Percentiles rank a stretch among this genome's conserved stretches.
Evolutionary conservation across 2,888 invertebrate genomes (phyloP).

Genomic region (Plagiodera versicolora): DNA sequence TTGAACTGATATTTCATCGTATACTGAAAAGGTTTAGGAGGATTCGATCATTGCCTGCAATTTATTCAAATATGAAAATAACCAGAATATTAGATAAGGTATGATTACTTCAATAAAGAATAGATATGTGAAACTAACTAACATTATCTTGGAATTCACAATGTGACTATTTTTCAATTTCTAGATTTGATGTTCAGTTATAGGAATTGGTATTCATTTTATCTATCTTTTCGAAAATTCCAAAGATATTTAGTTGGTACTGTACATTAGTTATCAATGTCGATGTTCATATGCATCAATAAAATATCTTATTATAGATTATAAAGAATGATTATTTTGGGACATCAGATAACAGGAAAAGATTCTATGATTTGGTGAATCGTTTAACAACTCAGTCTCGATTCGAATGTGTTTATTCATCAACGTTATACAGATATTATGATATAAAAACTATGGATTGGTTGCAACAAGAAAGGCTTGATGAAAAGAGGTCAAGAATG

Average conservation of each 20-base stretch:
- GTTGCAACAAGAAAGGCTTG: slow-evolving; percentile 18
- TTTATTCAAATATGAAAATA: slow-evolving; percentile 4
- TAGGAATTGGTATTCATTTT: too few relatives aligned
- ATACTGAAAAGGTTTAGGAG: slow-evolving; percentile 10
- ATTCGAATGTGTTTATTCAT: slow-evolving; percentile 30
- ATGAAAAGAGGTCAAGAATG: slow-evolving; percentile 9
- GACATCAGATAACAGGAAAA: slow-evolving; percentile 3
- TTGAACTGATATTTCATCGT: slow-evolving; percentile 1
- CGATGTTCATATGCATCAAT: too few relatives aligned
- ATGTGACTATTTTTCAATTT: too few relatives aligned
- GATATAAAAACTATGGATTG: slow-evolving; percentile 27
- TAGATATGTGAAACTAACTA: neutral
- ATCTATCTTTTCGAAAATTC: too few relatives aligned
- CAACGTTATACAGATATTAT: slow-evolving; percentile 25
- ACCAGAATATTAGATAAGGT: slow-evolving; percentile 12
- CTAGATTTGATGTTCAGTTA: too few relatives aligned
- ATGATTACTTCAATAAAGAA: neutral
- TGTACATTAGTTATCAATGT: too few relatives aligned
- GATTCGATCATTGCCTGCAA: neutral
- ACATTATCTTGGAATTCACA: too few relatives aligned
- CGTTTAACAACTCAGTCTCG: slow-evolving; percentile 33
- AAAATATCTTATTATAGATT: neutral
- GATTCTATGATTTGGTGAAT: slow-evolving; percentile 14
- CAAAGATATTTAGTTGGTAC: too few relatives aligned
- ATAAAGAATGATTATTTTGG: slow-evolving; percentile 15